Evolutionary conservation across 2,888 invertebrate species (phyloP).

Genomic region (Synanthedon andrenaeformis): DNA sequence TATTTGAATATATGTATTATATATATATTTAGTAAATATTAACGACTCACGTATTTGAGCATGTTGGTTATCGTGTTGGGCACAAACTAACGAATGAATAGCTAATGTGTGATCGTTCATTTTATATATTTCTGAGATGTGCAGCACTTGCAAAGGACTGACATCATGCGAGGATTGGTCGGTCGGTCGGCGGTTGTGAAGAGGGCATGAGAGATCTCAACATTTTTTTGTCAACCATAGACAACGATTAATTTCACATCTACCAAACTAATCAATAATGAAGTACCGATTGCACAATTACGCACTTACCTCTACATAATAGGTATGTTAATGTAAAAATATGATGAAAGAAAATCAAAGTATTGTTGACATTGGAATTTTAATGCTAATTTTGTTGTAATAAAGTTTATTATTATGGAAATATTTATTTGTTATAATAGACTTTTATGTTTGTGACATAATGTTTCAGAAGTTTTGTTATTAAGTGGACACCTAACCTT

Average conservation of each 20-base stretch:
- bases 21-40: slow-evolving; percentile 10
- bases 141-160: slow-evolving; percentile 50
- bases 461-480: too few species aligned
- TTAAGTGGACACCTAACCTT: too few species aligned
- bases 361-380: too few species aligned
- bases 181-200: slow-evolving; percentile 14
- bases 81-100: slow-evolving; percentile 66
- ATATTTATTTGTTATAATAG: too few species aligned
- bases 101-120: slow-evolving; percentile 49
- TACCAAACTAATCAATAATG: slow-evolving; percentile 14
- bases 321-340: background rate
- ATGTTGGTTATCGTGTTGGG: slow-evolving; percentile 61
- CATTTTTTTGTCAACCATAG: slow-evolving; percentile 34
- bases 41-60: slow-evolving; percentile 63
- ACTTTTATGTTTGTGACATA: too few species aligned
- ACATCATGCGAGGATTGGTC: slow-evolving; percentile 54
- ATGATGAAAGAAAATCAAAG: background rate
- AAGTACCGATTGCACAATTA: slow-evolving; percentile 4
- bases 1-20: background rate
- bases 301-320: background rate
- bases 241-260: slow-evolving; percentile 11
- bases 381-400: too few species aligned
- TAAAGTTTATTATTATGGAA: too few species aligned
- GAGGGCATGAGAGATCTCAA: slow-evolving; percentile 20
- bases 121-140: slow-evolving; percentile 57